phyloP scores from a whole-genome alignment of 1,140 invertebrate genomes.

The Chionoecetes opilio region DNA sequence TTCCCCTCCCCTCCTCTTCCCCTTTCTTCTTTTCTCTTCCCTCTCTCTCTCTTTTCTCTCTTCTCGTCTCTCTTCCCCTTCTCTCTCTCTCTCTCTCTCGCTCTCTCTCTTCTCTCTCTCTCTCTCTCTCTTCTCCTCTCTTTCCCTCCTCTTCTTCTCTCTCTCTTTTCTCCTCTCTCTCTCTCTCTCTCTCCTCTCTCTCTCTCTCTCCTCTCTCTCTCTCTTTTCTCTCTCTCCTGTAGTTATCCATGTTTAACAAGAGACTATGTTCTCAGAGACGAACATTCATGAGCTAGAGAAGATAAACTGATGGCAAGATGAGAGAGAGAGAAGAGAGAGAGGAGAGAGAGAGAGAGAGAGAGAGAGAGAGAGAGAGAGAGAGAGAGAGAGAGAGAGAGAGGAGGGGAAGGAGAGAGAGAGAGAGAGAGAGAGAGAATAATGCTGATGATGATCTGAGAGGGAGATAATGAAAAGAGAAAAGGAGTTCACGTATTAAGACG shows the following conservation, averaged over 20 bases:
- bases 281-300: neutral
- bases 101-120: conserved; percentile 45
- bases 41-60: neutral
- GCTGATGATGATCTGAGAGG: neutral
- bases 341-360: neutral
- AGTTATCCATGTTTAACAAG: neutral
- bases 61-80: neutral
- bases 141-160: neutral
- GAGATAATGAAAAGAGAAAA: neutral
- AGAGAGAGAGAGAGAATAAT: conserved; percentile 10
- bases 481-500: neutral
- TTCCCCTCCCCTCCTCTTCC: neutral
- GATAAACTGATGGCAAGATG: neutral
- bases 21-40: neutral
- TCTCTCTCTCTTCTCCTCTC: neutral
- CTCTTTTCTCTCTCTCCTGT: neutral
- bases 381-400: neutral
- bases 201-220: neutral
- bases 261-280: neutral
- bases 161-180: neutral
- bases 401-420: neutral
- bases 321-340: neutral
- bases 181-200: conserved; percentile 8
- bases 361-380: conserved; percentile 11
- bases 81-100: neutral